Base-by-base conservation (phyloP, 2,797 vertebrate genomes). In the Avahi laniger region DNA sequence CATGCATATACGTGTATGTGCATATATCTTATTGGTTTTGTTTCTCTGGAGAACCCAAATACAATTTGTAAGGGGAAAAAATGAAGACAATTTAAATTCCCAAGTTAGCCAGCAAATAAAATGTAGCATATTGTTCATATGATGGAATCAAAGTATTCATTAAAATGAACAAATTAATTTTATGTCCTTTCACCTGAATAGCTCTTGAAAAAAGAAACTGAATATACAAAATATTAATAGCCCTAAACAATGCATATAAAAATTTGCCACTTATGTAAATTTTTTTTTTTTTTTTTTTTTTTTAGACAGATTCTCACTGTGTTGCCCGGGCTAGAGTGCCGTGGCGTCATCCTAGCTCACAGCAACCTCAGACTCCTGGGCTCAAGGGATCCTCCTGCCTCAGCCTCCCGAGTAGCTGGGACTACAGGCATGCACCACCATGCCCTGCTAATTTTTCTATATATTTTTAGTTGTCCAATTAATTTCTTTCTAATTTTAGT, bases 171-270 rank as follows among this genome's bases (percentile, higher is more conserved):
- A 72, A 24, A 88, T 75, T 76, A 72, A 67, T 61, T 63, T 93
- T 89, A 57, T 61, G 33, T 35, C 41, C 93, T 96, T 86, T 73
- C 35, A 93, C 57, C 48, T 65, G 38, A 82, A 26, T 9, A 57
- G 41, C 38, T 94, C 57, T 86, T 65, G n/a, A 75, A 88, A 93
- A 69, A 38, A 88, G 72, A 91, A 63, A 54, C 41, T 59, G 20
- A 91, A 59, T 85, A 75, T 54, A 54, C 11, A 89, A 94, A 95
- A n/a, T 30, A 85, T 35, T 67, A 94, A n/a, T 30, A 82, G 41
- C 61, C 22, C 35, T 82, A 57, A 91, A 41, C 22, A 52, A 35
- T 35, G 15, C 17, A 72, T 86, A 61, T 46, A 84, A 63, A 2
- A 61, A 48, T 30, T 69, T 79, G 61, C 33, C 67, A 76, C 24